These are phyloP conservation scores for Syrmaticus mikado DNA, from an alignment of 2,113 vertebrate genomes.

Conservation along the genomic window DNA sequence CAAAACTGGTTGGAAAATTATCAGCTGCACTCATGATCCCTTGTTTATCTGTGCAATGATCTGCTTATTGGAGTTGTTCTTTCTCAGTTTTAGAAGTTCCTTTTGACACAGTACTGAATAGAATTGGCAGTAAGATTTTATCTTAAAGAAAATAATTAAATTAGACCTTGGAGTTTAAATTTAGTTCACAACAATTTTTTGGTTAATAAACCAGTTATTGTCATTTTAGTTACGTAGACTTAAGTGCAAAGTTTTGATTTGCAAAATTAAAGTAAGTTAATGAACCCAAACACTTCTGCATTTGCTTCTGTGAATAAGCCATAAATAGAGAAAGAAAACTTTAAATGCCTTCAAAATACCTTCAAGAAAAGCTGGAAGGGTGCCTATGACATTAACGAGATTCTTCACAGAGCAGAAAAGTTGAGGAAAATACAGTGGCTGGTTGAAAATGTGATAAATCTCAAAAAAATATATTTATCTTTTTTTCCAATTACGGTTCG, in stretches of 20 bases:
- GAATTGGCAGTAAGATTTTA: background rate
- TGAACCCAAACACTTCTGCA: background rate
- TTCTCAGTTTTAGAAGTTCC: background rate
- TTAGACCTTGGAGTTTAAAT: background rate
- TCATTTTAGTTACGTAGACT: background rate
- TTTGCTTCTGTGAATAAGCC: background rate
- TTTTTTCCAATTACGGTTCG: background rate
- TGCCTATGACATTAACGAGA: background rate
- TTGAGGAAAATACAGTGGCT: background rate
- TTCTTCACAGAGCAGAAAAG: background rate
- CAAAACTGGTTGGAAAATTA: background rate
- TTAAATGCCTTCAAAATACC: background rate
- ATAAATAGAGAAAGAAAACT: background rate
- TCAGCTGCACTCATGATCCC: background rate
- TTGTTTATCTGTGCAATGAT: background rate
- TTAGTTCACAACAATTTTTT: background rate
- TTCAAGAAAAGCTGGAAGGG: background rate
- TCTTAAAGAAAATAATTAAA: background rate
- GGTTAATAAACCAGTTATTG: background rate
- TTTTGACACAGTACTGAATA: background rate
- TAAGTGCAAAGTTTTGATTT: background rate
- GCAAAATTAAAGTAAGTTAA: background rate
- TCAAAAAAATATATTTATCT: background rate
- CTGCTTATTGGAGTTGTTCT: background rate
- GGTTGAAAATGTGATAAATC: background rate